These are phyloP conservation scores for Ctenodactylus gundi DNA, from an alignment of 2,113 vertebrate genomes.

Conservation along the genomic window DNA sequence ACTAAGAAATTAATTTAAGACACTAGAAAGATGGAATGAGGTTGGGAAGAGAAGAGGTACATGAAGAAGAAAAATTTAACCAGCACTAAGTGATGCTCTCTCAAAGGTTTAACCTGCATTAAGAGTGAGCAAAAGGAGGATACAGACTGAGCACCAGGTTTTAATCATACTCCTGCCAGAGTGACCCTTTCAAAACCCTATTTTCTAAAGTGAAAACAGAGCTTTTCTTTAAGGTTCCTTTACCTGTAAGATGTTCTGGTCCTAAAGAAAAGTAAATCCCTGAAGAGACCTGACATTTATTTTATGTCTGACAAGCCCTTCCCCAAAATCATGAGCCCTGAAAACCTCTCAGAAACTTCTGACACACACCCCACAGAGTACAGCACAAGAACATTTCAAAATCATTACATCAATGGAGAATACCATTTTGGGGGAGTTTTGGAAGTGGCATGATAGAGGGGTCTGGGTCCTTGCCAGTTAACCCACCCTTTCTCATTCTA, in stretches of 20 bases:
- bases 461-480: background rate
- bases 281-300: background rate
- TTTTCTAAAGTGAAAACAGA: slow-evolving; percentile 1
- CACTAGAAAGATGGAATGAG: background rate
- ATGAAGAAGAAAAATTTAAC: background rate
- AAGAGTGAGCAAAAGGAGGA: background rate
- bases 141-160: background rate
- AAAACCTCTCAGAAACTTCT: background rate
- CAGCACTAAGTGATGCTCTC: background rate
- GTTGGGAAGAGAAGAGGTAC: background rate
- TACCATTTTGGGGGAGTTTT: background rate
- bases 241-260: background rate
- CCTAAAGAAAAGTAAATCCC: slow-evolving; percentile 32
- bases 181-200: background rate
- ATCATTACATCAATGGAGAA: background rate
- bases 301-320: background rate
- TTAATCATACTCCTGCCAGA: background rate
- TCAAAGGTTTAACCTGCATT: fast-evolving
- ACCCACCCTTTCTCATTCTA: background rate
- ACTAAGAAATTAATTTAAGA: slow-evolving; percentile 8
- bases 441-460: background rate
- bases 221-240: background rate
- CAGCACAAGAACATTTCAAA: background rate
- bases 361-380: background rate
- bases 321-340: background rate